Evolutionary conservation across 1,140 invertebrate genomes (phyloP), one percentile per base, ranked within the genome.

Genomic region (Ylistrum balloti): DNA sequence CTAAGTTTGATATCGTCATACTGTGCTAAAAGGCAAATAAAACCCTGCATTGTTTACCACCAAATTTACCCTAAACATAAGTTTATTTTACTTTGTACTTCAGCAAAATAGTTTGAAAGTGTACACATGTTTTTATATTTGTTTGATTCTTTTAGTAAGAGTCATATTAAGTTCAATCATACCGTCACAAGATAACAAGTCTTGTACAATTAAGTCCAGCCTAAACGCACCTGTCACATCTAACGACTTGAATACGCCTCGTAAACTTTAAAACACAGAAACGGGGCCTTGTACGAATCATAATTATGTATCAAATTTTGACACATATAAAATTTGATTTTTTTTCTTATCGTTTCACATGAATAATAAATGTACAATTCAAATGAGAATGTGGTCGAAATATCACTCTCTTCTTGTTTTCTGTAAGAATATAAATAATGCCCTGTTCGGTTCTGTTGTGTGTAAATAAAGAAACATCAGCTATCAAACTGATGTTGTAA

Each of bases 291-390:
- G 9, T 74, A 28, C 56, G 20, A 74, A 28, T 17, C 22, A 2
- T 74, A 28, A 74, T 74, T 74, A 28, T 74, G 56, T 74, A 74
- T 74, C 56, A 74, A 74, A 74, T 28, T 56, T 74, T 74, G 56
- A 28, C 56, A 74, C 28, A 74, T 28, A 74, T 74, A 74, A 74
- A 74, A 74, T 74, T 74, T 74, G 28, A 74, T 28, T 74, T 5
- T 74, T 74, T 74, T 74, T 74, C n/a, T 28, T 38, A 38, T 38
- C 35, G 5, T 9, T 74, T 74, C n/a, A 28, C 56, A 11, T 74
- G 56, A 74, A 74, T 74, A 74, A 74, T 74, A 74, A 74, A 74
- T 74, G n/a, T 28, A 74, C 13, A 28, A n/a, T 74, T 74, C n/a
- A 28, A 74, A 74, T 74, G 3, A 74, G 56, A 28, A 74, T 3